Evolutionary conservation across 2,888 invertebrate species (phyloP), one percentile per base, ranked within the genome.

Genomic region (Drosophila percnosoma): DNA sequence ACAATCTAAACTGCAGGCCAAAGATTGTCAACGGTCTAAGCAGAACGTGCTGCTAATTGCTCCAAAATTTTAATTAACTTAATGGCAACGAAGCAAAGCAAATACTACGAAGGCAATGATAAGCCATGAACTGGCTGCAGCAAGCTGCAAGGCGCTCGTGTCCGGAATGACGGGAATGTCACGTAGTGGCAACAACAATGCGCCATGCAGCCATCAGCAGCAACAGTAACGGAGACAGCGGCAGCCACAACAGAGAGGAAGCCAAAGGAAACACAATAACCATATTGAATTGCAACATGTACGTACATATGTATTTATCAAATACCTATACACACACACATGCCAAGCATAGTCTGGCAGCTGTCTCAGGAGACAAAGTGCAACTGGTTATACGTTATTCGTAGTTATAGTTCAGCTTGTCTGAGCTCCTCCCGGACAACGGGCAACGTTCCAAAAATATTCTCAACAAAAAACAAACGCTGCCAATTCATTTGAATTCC

Each of bases 141-240:
- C 54, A 61, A 67, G 51, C 45, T 67, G 29, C 49, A 29, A 48
- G 52, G 40, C 38, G 34, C 52, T 53, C 64, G 48, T 52, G 29
- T 60, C 59, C 69, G 68, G 69, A 66, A 71, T 65, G 68, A 66
- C 65, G 54, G 54, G 52, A 74, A 75, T 77, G 78, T 84, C 78
- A 86, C 82, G 80, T 78, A 78, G 72, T 54, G 60, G 51, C 63
- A 68, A 29, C 62, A 55, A 55, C 68, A 75, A 80, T 83, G 75
- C 75, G 70, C 65, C 83, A 85, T 84, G 86, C 87, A 81, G 80
- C 72, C 80, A 77, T 63, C 66, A 38, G 42, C 34, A 57, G 31
- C 63, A 51, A 45, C 54, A 67, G 49, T 48, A 51, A 34, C 24
- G 55, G 45, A 29, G 34, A 8, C 33, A 49, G 49, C 40, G 13